phyloP scores from a whole-genome alignment of 2,888 invertebrate genomes.

The Myopa testacea region DNA sequence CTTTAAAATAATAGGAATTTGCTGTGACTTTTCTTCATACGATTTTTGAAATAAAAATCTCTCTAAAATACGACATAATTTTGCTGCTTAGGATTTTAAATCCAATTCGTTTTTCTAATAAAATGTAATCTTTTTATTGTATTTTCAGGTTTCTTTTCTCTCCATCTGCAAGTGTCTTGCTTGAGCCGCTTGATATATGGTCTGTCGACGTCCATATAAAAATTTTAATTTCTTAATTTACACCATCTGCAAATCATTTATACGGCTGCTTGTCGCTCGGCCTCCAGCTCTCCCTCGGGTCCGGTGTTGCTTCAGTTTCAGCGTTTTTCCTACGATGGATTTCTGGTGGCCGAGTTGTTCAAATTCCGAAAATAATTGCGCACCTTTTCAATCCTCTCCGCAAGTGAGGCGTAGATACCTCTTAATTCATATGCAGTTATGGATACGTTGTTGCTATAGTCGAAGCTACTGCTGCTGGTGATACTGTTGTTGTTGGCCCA shows the following conservation, averaged over 20 bases:
- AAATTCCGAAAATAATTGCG: constrained; percentile 58
- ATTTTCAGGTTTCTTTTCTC: no score
- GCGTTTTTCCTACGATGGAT: constrained; percentile 9
- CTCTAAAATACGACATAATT: no score
- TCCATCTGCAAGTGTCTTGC: not conserved
- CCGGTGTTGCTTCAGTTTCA: constrained; percentile 38
- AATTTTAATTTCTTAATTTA: constrained; percentile 49
- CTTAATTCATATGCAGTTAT: constrained; percentile 58
- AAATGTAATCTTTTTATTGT: no score
- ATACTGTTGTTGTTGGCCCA: not conserved
- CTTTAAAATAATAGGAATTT: no score
- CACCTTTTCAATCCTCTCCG: constrained; percentile 53
- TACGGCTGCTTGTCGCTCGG: not conserved
- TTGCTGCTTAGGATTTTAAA: no score
- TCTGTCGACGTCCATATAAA: constrained; percentile 15
- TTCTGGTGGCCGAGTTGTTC: constrained; percentile 45
- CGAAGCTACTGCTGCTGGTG: not conserved
- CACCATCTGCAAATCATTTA: constrained; percentile 41
- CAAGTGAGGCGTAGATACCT: constrained; percentile 57
- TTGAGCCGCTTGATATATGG: not conserved
- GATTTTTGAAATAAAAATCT: no score
- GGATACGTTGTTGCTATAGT: constrained; percentile 41
- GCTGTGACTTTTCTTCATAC: no score
- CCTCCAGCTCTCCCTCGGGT: not conserved
- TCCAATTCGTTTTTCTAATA: no score